Conservation (phyloP, 2,797 vertebrate genomes). For the Prionace glauca region DNA sequence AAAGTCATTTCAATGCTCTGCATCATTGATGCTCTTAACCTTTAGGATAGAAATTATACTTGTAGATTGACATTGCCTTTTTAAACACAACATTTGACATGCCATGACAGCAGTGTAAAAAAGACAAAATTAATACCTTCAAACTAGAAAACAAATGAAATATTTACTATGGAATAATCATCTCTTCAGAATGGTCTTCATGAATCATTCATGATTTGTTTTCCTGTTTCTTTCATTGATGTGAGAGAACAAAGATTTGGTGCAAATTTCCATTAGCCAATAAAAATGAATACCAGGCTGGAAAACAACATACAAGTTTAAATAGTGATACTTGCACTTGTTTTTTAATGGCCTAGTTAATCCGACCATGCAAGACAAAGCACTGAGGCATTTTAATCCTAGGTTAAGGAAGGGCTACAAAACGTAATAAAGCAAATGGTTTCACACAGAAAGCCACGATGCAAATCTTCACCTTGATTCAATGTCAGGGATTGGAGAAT, state of each 20-base stretch:
- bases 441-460: constrained; percentile 57
- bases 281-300: neutral
- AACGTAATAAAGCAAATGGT: neutral
- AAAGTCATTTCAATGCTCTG: neutral
- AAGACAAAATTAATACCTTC: neutral
- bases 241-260: neutral
- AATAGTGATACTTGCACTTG: neutral
- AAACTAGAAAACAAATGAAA: neutral
- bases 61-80: neutral
- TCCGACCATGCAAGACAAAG: neutral
- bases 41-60: neutral
- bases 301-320: neutral
- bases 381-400: neutral
- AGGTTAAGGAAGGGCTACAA: neutral
- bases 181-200: neutral
- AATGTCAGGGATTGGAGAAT: constrained; percentile 88
- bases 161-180: neutral
- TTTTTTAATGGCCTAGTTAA: neutral
- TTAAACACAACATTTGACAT: neutral
- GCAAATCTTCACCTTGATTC: constrained; percentile 94
- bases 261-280: neutral
- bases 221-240: neutral
- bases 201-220: neutral
- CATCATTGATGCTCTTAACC: neutral
- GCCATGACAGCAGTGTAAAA: neutral